Percentiles rank a stretch among this genome's conserved stretches.
Evolutionary conservation across 2,797 vertebrate genomes (phyloP).

Genomic region (Apogon talboti): DNA sequence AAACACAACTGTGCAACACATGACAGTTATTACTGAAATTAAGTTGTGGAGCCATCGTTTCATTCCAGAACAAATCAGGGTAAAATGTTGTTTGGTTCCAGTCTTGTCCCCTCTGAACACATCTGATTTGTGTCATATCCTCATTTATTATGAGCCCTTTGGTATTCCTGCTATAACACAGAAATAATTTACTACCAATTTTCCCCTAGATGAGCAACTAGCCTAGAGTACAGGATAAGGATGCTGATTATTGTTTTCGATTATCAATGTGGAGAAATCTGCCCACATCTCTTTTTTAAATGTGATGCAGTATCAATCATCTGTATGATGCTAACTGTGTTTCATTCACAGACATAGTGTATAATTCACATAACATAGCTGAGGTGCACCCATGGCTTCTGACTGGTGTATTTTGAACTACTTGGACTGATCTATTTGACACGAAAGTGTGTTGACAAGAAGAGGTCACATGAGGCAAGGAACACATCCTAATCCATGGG

Average conservation of each 20-base stretch:
- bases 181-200: neutral
- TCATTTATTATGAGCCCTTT: slow-evolving; percentile 7
- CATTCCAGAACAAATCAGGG: slow-evolving; percentile 37
- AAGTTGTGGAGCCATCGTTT: slow-evolving; percentile 61
- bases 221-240: no score
- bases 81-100: slow-evolving; percentile 47
- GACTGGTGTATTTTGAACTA: neutral
- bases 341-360: neutral
- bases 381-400: neutral
- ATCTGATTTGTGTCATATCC: slow-evolving; percentile 29
- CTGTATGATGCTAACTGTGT: neutral
- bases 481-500: slow-evolving; percentile 15
- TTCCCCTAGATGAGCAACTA: no score
- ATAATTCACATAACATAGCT: neutral
- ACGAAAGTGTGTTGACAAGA: neutral
- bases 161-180: neutral
- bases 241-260: neutral
- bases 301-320: neutral
- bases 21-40: slow-evolving; percentile 81
- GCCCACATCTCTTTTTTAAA: neutral
- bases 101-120: slow-evolving; percentile 12
- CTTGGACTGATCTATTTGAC: slow-evolving; percentile 1
- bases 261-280: neutral
- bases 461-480: slow-evolving; percentile 19
- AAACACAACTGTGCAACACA: slow-evolving; percentile 66